Evolutionary conservation across 2,113 vertebrate genomes (phyloP).

Genomic region (Sciurus niger): DNA sequence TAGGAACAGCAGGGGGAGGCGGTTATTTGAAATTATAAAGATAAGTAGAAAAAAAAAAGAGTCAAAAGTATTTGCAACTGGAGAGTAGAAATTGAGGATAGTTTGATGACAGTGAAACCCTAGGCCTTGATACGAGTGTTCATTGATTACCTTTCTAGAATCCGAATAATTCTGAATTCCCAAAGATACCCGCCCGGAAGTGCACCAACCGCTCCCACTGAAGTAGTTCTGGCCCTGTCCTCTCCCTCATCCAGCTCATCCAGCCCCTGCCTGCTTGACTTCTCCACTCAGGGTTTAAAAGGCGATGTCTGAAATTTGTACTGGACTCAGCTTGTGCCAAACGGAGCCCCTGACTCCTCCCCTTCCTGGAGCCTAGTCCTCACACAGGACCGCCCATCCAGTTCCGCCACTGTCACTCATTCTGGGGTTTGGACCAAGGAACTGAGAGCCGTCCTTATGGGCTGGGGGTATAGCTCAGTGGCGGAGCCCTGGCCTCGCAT

Average conservation of each 20-base stretch:
- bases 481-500: no score
- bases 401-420: neutral
- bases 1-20: neutral
- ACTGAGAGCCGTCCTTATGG: neutral
- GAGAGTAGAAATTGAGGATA: neutral
- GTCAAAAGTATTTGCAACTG: neutral
- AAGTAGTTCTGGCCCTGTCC: neutral
- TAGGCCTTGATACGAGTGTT: neutral
- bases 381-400: neutral
- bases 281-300: neutral
- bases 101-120: neutral
- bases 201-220: rapidly evolving
- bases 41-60: conserved; percentile 7
- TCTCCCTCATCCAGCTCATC: neutral
- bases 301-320: neutral
- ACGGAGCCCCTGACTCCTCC: neutral
- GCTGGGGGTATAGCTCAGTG: no score
- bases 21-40: conserved; percentile 14
- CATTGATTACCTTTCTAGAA: neutral
- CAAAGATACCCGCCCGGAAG: neutral
- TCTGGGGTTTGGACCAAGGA: neutral
- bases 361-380: neutral
- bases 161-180: neutral
- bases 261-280: neutral
- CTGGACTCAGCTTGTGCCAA: neutral